phyloP scores from a whole-genome alignment of 1,140 invertebrate species.

The Bombyx mandarina region DNA sequence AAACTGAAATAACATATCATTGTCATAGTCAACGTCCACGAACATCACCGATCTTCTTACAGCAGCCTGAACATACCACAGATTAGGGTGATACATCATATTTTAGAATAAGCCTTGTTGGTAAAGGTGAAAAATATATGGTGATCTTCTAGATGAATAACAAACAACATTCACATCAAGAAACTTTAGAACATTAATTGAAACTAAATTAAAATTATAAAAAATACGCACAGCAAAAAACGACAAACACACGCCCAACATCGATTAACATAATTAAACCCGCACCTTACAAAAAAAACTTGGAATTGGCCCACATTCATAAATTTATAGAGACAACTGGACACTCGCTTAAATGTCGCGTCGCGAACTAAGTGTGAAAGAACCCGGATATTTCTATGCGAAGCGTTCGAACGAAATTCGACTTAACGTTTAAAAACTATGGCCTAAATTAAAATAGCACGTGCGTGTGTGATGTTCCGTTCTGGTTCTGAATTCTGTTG shows the following conservation, averaged over 20 bases:
- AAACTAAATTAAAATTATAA: neutral
- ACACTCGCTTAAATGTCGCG: slow-evolving; percentile 12
- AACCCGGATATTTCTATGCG: slow-evolving; percentile 11
- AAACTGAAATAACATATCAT: too few relatives aligned
- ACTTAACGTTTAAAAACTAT: slow-evolving; percentile 4
- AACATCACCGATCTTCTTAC: too few relatives aligned
- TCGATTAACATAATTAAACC: slow-evolving; percentile 3
- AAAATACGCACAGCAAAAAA: neutral
- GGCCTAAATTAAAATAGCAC: slow-evolving; percentile 1
- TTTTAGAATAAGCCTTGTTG: too few relatives aligned
- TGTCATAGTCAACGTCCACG: too few relatives aligned
- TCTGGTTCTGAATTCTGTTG: slow-evolving; percentile 7
- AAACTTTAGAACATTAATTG: too few relatives aligned
- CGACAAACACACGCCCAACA: neutral
- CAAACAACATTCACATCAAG: too few relatives aligned
- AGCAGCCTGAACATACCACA: too few relatives aligned
- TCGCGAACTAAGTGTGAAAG: slow-evolving; percentile 7
- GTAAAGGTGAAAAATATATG: too few relatives aligned
- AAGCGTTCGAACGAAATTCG: slow-evolving; percentile 1
- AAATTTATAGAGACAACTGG: slow-evolving; percentile 7
- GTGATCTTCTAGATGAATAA: too few relatives aligned
- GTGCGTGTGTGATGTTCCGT: slow-evolving; percentile 5
- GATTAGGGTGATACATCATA: too few relatives aligned
- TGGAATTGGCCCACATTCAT: slow-evolving; percentile 10
- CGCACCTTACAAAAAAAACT: slow-evolving; percentile 6